A percentile compares a stretch with the other conserved stretches of the same genome.
Evolutionary conservation across 92 coral and sea anemone genomes (phyloP).

Genomic region (Hydrozoanthus gracilis): DNA sequence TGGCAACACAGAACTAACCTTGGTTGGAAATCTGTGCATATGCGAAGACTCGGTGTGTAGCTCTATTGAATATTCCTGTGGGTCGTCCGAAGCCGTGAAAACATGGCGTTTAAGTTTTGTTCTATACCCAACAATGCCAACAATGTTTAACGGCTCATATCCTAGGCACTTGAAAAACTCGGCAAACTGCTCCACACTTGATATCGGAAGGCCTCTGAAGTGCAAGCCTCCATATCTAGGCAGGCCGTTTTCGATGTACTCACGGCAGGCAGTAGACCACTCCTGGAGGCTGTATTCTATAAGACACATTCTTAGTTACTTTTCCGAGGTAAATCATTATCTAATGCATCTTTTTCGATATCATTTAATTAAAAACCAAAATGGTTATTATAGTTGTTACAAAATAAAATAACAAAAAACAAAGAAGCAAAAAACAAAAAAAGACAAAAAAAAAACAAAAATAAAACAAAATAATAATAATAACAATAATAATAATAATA

Average conservation of each 20-base stretch:
- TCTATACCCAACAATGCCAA: conserved; percentile 38
- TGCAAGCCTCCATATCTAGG: conserved; percentile 12
- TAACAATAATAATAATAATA: too few relatives aligned
- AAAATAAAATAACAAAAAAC: too few relatives aligned
- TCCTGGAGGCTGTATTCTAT: conserved; percentile 9
- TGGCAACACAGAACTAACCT: not conserved
- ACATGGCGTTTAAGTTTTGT: conserved; percentile 15
- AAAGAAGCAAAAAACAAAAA: too few relatives aligned
- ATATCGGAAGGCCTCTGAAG: conserved; percentile 27
- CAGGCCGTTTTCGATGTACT: not conserved
- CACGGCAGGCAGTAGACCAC: conserved; percentile 40
- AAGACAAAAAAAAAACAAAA: too few relatives aligned
- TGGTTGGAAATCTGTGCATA: conserved; percentile 41
- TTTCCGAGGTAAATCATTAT: too few relatives aligned
- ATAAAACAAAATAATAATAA: too few relatives aligned
- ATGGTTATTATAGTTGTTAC: too few relatives aligned
- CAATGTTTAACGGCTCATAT: conserved; percentile 26
- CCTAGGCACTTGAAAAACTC: conserved; percentile 29
- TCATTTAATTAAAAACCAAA: too few relatives aligned
- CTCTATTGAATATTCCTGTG: conserved; percentile 35
- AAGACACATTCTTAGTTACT: not conserved
- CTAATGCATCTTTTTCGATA: too few relatives aligned
- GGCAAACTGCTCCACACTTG: conserved; percentile 38
- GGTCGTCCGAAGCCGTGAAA: conserved; percentile 44
- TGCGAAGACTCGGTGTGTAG: conserved; percentile 44